phyloP scores from a whole-genome alignment of 2,888 invertebrate genomes.

The Morinoia aosen region DNA sequence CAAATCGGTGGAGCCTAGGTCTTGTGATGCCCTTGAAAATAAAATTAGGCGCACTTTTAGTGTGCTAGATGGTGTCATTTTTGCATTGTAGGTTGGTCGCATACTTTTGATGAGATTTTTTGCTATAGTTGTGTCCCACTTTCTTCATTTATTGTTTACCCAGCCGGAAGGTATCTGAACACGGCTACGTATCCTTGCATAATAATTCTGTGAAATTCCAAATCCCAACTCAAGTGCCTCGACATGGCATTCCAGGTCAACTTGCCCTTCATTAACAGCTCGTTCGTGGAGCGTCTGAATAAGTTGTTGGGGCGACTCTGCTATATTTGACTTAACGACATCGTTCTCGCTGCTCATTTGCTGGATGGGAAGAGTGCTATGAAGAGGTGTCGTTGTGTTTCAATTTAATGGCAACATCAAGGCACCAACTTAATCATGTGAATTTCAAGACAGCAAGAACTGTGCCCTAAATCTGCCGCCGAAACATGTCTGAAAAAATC shows the following conservation, averaged over 20 bases:
- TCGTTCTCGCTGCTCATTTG: not conserved
- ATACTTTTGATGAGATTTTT: not conserved
- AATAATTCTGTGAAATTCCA: not conserved
- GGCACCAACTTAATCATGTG: not conserved
- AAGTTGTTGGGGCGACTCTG: not conserved
- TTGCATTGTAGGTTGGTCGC: not conserved
- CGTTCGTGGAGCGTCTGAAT: not conserved
- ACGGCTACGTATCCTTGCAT: not conserved
- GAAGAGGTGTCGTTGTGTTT: not conserved
- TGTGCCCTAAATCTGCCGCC: not conserved
- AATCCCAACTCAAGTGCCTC: not conserved
- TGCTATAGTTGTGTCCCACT: not conserved
- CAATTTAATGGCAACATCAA: not conserved
- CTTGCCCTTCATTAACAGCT: not conserved
- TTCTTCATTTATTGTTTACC: not conserved
- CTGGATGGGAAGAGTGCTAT: not conserved
- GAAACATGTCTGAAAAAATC: not conserved
- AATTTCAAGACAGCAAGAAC: not conserved
- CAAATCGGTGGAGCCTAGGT: too few relatives aligned
- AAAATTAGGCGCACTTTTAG: too few relatives aligned
- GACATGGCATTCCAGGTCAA: not conserved
- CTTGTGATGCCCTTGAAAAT: too few relatives aligned
- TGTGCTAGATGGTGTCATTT: not conserved
- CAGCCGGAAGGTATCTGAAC: not conserved
- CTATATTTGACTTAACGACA: slow-evolving; percentile 2